These are phyloP conservation scores for Lasiurus cinereus DNA, from an alignment of 2,113 vertebrate species.

Conservation along the genomic window DNA sequence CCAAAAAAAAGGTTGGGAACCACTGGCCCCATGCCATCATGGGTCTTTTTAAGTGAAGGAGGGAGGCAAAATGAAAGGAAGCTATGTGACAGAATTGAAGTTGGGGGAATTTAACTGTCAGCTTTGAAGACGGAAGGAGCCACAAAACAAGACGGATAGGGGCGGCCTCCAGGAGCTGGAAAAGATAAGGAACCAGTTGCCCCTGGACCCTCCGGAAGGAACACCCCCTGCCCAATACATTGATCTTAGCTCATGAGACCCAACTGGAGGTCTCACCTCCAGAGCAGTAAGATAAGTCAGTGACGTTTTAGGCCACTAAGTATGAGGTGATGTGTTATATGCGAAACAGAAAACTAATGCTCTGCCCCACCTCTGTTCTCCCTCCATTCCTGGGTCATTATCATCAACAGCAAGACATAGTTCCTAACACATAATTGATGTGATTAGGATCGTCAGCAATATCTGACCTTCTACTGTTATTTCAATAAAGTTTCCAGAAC, in stretches of 20 bases:
- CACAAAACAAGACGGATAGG: not conserved
- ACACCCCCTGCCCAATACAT: not conserved
- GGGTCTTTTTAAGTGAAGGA: not conserved
- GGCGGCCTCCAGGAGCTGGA: not conserved
- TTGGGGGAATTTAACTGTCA: fast-evolving
- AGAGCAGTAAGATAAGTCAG: not conserved
- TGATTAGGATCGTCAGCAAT: not conserved
- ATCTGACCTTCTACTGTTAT: not conserved
- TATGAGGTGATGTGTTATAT: not conserved
- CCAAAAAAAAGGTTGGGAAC: too few species aligned
- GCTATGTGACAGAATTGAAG: not conserved
- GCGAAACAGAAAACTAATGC: not conserved
- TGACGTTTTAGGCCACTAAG: not conserved
- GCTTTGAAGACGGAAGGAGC: not conserved
- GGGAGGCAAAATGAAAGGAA: not conserved
- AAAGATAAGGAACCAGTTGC: not conserved
- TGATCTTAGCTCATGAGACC: not conserved
- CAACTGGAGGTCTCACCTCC: not conserved
- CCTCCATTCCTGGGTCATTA: not conserved
- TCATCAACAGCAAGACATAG: not conserved
- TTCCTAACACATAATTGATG: not conserved
- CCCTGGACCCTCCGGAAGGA: not conserved
- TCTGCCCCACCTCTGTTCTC: not conserved
- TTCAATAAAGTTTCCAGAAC: not conserved
- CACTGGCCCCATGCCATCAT: not conserved